Evolutionary conservation across 2,113 vertebrate species (phyloP).

Genomic region (Sakesphorus luctuosus): DNA sequence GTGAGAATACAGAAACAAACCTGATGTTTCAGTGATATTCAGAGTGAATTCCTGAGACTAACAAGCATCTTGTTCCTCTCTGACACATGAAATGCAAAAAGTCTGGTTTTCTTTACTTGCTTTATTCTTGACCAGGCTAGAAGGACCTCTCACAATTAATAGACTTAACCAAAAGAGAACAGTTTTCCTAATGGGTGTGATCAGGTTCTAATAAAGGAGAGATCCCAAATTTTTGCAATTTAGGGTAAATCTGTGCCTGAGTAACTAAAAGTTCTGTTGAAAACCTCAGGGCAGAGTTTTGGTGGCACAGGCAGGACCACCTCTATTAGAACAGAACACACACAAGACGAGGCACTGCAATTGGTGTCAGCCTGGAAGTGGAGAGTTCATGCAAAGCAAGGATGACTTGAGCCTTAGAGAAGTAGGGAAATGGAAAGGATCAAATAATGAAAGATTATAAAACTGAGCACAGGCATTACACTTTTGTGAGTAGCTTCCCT

Average conservation of each 20-base stretch:
- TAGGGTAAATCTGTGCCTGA: background rate
- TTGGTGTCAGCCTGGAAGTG: background rate
- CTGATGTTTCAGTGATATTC: background rate
- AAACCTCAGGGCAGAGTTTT: background rate
- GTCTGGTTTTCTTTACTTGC: background rate
- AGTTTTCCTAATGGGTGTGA: background rate
- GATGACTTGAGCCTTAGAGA: background rate
- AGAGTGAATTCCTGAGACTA: background rate
- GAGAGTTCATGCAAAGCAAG: background rate
- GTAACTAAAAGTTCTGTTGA: background rate
- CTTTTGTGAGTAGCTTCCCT: background rate
- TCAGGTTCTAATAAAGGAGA: background rate
- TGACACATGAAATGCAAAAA: fast-evolving
- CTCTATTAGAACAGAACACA: background rate
- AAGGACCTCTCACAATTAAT: background rate
- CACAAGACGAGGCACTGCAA: background rate
- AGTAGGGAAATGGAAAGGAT: background rate
- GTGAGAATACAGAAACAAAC: background rate
- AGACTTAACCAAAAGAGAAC: background rate
- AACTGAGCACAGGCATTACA: fast-evolving
- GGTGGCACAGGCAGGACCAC: background rate
- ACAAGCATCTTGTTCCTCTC: background rate
- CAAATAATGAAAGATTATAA: background rate
- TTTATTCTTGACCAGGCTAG: background rate
- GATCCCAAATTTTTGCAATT: background rate